Conservation (phyloP, 2,888 invertebrate genomes). For the Neoitamus cyanurus region DNA sequence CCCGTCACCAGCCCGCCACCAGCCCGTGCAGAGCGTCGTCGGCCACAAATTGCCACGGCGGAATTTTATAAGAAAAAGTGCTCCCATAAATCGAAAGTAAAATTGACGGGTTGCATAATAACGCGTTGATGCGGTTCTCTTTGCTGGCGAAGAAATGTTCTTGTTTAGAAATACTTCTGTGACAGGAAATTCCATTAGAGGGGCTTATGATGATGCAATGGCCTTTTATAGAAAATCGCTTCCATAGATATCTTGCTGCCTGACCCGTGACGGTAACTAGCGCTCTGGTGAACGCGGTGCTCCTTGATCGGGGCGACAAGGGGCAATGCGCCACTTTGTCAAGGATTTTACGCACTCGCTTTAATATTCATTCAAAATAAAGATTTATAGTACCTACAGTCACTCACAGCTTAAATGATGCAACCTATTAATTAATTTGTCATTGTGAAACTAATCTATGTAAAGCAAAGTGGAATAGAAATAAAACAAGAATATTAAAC, state of each 20-base stretch:
- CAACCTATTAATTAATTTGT: too few species aligned
- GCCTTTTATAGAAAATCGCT: not conserved
- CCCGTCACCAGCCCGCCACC: not conserved
- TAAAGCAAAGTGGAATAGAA: too few species aligned
- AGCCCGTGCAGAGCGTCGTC: constrained; percentile 29
- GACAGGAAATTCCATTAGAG: constrained; percentile 27
- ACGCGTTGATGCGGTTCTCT: constrained; percentile 36
- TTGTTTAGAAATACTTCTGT: constrained; percentile 12
- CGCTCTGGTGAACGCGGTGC: not conserved
- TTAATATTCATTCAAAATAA: not conserved
- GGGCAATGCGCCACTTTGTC: not conserved
- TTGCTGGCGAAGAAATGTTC: constrained; percentile 30
- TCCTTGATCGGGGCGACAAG: not conserved
- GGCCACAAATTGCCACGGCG: constrained; percentile 33
- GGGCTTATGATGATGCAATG: constrained; percentile 11
- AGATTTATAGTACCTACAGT: not conserved
- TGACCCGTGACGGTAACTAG: not conserved
- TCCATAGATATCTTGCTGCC: not conserved
- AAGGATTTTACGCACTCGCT: not conserved
- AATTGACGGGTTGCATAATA: constrained; percentile 47
- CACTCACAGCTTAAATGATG: too few species aligned
- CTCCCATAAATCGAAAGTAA: constrained; percentile 53
- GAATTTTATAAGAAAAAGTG: constrained; percentile 52
- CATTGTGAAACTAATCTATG: too few species aligned
- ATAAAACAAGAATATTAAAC: too few species aligned